Evolutionary conservation across 2,797 vertebrate genomes (phyloP), one percentile per base, ranked within the genome.

Genomic region (Tenualosa ilisha): DNA sequence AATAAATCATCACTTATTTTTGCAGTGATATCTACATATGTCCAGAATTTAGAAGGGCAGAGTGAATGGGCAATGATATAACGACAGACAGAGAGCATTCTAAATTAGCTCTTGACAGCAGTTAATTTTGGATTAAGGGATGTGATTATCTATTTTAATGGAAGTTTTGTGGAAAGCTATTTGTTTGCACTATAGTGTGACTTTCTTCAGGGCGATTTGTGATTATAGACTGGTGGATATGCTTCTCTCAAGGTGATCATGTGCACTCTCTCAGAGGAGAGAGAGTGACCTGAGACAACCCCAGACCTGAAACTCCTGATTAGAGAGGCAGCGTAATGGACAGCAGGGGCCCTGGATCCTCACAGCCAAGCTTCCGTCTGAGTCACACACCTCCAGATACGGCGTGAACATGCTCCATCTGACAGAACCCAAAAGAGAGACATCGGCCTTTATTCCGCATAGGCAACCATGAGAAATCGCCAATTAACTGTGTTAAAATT

Each of bases 371-470:
- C 40, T 88, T 50, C 94, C 91, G 0, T 92, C 88, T 15, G 92
- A 89, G 83, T 94, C 91, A 2, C 49, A 61, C 11, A 95, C 88
- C 75, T 96, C 91, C 3, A 93, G 85, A 53, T 93, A 89, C 26
- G 91, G 94, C 13, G 94, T 95, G 85, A 96, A 94, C 94, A 96
- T 92, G 88, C 96, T 94, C 92, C 94, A 95, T 88, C 94, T 97
- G 89, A 85, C 49, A 84, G 31, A 31, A 15, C 9, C 31, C 3
- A 31, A 68, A 11, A 26, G 11, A 68, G 65, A 72, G 65, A 13
- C 26, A 17, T 37, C 31, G 12, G 12, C 4, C 13, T 72, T 40
- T 72, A 72, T 15, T 37, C 3, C 65, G 40, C 11, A 3, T 54
- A 5, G 22, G 5, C 56, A 61, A 11, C 24, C 22, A 9, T 24